Evolutionary conservation across 2,888 invertebrate genomes (phyloP).

Genomic region (Parnassius mnemosyne): DNA sequence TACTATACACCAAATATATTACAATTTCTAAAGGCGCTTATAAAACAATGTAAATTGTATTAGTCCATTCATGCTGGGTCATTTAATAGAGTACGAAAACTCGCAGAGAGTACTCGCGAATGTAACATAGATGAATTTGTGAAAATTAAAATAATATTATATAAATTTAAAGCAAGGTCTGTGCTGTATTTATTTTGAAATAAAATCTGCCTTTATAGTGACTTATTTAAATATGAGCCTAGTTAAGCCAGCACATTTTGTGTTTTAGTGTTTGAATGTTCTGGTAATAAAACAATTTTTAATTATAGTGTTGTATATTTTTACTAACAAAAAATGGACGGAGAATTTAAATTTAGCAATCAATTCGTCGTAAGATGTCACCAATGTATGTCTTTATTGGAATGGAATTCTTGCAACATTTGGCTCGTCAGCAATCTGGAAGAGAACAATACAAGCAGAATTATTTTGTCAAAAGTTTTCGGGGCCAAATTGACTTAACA

Average conservation of each 20-base stretch:
- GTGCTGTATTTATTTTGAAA: constrained; percentile 25
- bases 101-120: background rate
- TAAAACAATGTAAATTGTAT: background rate
- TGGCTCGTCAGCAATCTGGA: constrained; percentile 83
- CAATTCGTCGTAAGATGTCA: constrained; percentile 46
- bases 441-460: constrained; percentile 28
- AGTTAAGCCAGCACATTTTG: constrained; percentile 41
- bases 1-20: constrained; percentile 10
- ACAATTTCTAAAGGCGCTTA: background rate
- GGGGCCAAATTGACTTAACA: too few species aligned
- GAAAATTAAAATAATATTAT: background rate
- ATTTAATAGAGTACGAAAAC: constrained; percentile 3
- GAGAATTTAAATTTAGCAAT: constrained; percentile 6
- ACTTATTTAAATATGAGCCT: constrained; percentile 38
- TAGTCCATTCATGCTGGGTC: background rate
- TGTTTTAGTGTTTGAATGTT: constrained; percentile 52
- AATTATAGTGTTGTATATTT: constrained; percentile 9
- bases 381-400: constrained; percentile 87
- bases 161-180: background rate
- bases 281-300: constrained; percentile 30
- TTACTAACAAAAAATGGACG: constrained; percentile 29
- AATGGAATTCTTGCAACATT: constrained; percentile 81
- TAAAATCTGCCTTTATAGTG: constrained; percentile 49
- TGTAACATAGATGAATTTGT: background rate
- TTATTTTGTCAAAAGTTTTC: too few species aligned